Evolutionary conservation across 2,888 invertebrate species (phyloP).

Genomic region (Smittia sp.): DNA sequence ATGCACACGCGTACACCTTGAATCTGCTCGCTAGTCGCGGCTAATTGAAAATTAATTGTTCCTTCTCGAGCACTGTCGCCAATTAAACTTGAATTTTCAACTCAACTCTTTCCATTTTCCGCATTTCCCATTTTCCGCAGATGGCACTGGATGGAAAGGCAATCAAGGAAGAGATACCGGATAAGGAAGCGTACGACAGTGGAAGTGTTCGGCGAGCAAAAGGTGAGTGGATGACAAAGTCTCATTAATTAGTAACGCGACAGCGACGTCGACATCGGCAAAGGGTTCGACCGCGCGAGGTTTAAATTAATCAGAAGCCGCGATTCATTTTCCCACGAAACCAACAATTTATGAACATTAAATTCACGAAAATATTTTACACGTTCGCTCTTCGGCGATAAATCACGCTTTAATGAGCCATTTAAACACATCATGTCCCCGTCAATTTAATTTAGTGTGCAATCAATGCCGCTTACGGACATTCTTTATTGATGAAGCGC

Average conservation of each 20-base stretch:
- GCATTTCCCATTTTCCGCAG: conserved; percentile 46
- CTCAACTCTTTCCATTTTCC: neutral
- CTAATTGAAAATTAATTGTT: conserved; percentile 17
- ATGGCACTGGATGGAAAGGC: conserved; percentile 61
- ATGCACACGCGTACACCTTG: neutral
- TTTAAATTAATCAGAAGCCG: neutral
- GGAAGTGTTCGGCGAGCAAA: conserved; percentile 48
- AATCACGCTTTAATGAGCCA: conserved; percentile 38
- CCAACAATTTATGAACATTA: conserved; percentile 30
- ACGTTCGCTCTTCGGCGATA: conserved; percentile 1
- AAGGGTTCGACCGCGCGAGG: neutral
- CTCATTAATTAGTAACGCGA: neutral
- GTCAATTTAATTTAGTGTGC: too few relatives aligned
- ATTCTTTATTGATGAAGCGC: neutral
- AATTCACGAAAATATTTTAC: conserved; percentile 12
- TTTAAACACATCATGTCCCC: conserved; percentile 25
- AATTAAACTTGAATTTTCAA: conserved; percentile 23
- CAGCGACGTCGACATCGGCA: neutral
- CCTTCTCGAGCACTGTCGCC: neutral
- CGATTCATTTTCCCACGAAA: conserved; percentile 15
- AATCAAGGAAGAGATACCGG: conserved; percentile 61
- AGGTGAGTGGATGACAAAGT: conserved; percentile 44
- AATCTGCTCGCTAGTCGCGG: neutral
- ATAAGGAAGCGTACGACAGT: conserved; percentile 56
- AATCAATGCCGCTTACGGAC: neutral